Conservation (phyloP, 2,888 invertebrate genomes). For the Sarcophaga subvicina region DNA sequence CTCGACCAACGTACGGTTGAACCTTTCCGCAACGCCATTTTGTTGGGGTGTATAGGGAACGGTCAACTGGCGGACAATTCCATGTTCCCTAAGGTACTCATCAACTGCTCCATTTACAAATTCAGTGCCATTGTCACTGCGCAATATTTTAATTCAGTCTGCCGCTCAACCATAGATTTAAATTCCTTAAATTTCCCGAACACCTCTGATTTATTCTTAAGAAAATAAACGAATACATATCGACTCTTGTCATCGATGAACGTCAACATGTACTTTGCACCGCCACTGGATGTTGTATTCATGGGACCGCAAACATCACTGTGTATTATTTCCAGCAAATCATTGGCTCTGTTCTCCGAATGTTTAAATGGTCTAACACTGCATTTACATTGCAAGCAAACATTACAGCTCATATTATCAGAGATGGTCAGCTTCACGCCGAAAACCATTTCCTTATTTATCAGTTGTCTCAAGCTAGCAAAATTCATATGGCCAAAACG, state of each 20-base stretch:
- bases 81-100: too few relatives aligned
- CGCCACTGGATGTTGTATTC: too few relatives aligned
- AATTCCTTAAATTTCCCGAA: too few relatives aligned
- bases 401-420: not conserved
- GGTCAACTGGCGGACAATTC: too few relatives aligned
- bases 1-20: slow-evolving; percentile 4
- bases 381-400: slow-evolving; percentile 4
- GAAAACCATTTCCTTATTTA: not conserved
- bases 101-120: too few relatives aligned
- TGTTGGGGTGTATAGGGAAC: not conserved
- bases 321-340: not conserved
- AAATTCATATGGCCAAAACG: too few relatives aligned
- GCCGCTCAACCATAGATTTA: too few relatives aligned
- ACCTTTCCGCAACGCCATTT: slow-evolving; percentile 12
- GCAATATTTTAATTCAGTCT: too few relatives aligned
- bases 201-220: not conserved
- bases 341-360: slow-evolving; percentile 4
- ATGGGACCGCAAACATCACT: too few relatives aligned
- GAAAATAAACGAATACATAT: not conserved
- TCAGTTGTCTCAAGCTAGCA: too few relatives aligned
- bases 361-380: not conserved
- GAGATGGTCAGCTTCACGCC: not conserved
- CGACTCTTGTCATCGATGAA: not conserved
- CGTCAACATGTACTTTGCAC: not conserved
- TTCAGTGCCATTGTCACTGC: too few relatives aligned